Conservation (phyloP, 1,140 invertebrate species). For the Pemphigus obesinymphae region DNA sequence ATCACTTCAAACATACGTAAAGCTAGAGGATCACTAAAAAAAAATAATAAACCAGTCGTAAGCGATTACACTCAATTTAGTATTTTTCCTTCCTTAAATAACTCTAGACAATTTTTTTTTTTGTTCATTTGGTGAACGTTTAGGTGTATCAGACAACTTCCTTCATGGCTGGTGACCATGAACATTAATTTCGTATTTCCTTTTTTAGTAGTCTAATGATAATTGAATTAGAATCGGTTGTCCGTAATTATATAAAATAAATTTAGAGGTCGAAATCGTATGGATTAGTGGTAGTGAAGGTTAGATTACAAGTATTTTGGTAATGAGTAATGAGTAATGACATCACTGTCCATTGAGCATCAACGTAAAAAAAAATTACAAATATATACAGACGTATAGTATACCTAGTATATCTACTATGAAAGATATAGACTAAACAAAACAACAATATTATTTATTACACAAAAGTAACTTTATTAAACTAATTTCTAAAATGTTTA, state of each 20-base stretch:
- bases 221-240: conserved; percentile 17
- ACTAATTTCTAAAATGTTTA: no score
- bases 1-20: conserved; percentile 16
- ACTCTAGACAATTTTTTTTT: conserved; percentile 5
- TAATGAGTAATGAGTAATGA: no score
- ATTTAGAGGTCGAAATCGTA: not conserved
- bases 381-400: no score
- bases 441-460: not conserved
- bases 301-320: conserved; percentile 4
- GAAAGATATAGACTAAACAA: not conserved
- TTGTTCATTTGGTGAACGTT: not conserved
- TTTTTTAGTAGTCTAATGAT: conserved; percentile 28
- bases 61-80: conserved; percentile 13
- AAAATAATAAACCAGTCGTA: conserved; percentile 14
- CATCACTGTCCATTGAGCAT: no score
- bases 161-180: conserved; percentile 8
- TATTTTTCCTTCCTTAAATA: conserved; percentile 5
- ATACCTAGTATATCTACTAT: no score
- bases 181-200: conserved; percentile 20
- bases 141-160: not conserved
- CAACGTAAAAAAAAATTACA: no score
- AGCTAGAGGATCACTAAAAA: conserved; percentile 1
- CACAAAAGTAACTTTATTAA: not conserved
- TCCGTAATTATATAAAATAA: conserved; percentile 6
- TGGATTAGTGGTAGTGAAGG: not conserved